Evolutionary conservation across 1,140 invertebrate species (phyloP).

Genomic region (Brachionus koreanus): DNA sequence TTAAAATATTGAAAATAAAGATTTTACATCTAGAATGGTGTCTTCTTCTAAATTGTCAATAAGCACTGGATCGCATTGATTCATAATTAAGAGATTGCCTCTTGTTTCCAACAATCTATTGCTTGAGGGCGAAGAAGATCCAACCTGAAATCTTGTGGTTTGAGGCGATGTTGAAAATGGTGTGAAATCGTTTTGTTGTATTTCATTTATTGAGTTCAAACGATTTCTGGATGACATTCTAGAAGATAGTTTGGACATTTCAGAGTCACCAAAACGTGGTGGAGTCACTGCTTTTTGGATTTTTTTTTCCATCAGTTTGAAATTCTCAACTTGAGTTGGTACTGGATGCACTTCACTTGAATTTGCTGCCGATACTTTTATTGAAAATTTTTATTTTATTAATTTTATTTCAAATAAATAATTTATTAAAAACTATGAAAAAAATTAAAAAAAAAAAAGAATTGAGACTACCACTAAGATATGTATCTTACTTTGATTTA

Average conservation of each 20-base stretch:
- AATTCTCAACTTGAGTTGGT: slow-evolving; percentile 27
- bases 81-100: slow-evolving; percentile 1
- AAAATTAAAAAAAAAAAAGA: background rate
- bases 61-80: slow-evolving; percentile 7
- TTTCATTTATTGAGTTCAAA: slow-evolving; percentile 12
- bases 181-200: background rate
- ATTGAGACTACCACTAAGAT: background rate
- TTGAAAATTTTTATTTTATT: background rate
- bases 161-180: slow-evolving; percentile 18
- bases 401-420: background rate
- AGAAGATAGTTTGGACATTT: background rate
- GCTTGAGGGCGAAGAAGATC: slow-evolving; percentile 24
- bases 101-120: slow-evolving; percentile 1
- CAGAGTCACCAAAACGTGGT: background rate
- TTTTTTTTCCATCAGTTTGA: slow-evolving; percentile 23
- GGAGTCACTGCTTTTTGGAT: background rate
- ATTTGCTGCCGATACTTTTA: background rate
- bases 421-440: too few species aligned
- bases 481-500: background rate
- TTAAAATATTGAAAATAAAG: background rate
- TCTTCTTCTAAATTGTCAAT: slow-evolving; percentile 41
- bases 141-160: background rate
- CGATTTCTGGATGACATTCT: background rate
- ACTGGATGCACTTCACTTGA: background rate
- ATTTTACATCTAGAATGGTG: slow-evolving; percentile 38